phyloP scores from a whole-genome alignment of 1,140 invertebrate species.

The Drosophila leontia region DNA sequence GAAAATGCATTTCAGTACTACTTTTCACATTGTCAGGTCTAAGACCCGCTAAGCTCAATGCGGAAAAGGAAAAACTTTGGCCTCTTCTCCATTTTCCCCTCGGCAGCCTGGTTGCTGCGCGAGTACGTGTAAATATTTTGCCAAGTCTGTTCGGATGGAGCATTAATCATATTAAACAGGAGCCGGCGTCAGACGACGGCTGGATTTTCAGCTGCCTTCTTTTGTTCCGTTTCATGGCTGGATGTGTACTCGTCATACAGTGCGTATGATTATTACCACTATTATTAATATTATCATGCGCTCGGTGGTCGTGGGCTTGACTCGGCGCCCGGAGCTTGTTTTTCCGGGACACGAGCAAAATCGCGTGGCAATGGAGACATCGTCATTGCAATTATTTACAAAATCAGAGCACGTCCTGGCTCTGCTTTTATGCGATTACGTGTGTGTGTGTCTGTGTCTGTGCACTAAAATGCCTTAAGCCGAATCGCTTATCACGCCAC shows the following conservation, averaged over 20 bases:
- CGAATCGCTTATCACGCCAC: conserved; percentile 70
- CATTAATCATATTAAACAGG: conserved; percentile 80
- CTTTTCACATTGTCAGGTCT: conserved; percentile 37
- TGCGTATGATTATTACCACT: conserved; percentile 83
- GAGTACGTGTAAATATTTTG: conserved; percentile 75
- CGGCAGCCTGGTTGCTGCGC: conserved; percentile 28
- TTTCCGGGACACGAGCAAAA: conserved; percentile 16
- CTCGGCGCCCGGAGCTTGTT: conserved; percentile 53
- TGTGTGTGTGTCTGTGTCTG: conserved; percentile 31
- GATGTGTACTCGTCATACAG: conserved; percentile 67
- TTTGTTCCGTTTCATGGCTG: conserved; percentile 23
- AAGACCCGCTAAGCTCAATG: conserved; percentile 38
- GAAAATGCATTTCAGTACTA: conserved; percentile 36
- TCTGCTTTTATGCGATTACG: conserved; percentile 80
- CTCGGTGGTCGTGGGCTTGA: conserved; percentile 37
- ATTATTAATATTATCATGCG: conserved; percentile 83
- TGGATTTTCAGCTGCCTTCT: conserved; percentile 24
- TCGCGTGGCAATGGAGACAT: conserved; percentile 26
- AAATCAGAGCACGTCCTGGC: conserved; percentile 79
- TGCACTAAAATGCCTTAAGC: conserved; percentile 75
- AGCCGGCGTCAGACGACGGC: conserved; percentile 44
- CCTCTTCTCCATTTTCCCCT: background rate
- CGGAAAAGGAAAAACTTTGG: conserved; percentile 20
- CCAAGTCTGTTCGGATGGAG: conserved; percentile 48
- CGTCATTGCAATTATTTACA: conserved; percentile 81